Evolutionary conservation across 2,888 invertebrate species (phyloP), one percentile per base, ranked within the genome.

Genomic region (Lapara coniferarum): DNA sequence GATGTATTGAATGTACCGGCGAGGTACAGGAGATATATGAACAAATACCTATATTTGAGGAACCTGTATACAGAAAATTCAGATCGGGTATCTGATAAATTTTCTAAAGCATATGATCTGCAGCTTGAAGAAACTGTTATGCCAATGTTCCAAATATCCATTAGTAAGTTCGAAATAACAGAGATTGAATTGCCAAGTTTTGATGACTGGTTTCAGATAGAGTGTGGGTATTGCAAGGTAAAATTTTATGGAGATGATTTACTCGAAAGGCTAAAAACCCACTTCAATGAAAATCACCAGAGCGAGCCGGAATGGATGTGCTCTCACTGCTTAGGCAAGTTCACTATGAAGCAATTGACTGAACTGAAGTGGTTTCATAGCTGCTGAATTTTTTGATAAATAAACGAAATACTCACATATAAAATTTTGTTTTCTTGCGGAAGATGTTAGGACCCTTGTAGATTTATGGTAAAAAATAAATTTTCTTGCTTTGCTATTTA

Each of bases 221-320:
- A 84, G 19, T 91, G 91, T 71, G 5, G 46, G 0, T 46, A 77
- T 0, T 91, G 91, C 69, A 74, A 78, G 0, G 4, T 71, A 0
- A 76, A 71, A 0, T 84, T 86, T 7, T 14, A 25, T 0, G 81
- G 84, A 0, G 10, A n/a, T 0, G 66, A 72, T 0, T 49, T 84
- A 3, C 30, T 76, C 0, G 69, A 70, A 0, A 57, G 67, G 0
- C 2, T 90, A 7, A 70, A 75, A 10, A 57, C 75, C 0, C 91
- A 91, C 73, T 87, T 85, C 30, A 78, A 77, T 2, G 77, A 76
- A 0, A 68, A 69, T 0, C 90, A 91, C 70, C 68, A 71, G 0
- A 67, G 76, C 0, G 90, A 91, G 57, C 78, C 79, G 0, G 83
- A 85, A 16, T 89, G 87, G 85, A 73, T 73, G 1, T 91, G 90